A percentile compares a stretch with the other conserved stretches of the same genome.
These are phyloP conservation scores for Plagodis dolabraria DNA, from an alignment of 2,888 invertebrate species.

Conservation along the genomic window DNA sequence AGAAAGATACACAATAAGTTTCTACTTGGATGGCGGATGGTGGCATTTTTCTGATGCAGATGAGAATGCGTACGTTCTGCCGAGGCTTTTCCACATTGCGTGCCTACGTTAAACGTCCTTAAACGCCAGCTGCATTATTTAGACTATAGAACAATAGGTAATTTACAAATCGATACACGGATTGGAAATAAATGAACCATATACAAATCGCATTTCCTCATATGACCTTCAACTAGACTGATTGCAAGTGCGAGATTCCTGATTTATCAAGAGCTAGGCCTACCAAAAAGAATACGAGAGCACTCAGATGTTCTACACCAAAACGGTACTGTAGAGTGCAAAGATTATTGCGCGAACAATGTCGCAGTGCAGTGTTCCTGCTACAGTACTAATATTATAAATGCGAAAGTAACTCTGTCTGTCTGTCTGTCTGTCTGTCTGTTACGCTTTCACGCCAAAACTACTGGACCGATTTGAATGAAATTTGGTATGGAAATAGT, in stretches of 20 bases:
- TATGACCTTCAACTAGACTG: background rate
- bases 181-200: background rate
- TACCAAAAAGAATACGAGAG: too few species aligned
- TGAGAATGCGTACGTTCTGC: background rate
- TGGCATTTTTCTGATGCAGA: background rate
- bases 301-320: too few species aligned
- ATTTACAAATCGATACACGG: background rate
- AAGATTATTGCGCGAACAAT: too few species aligned
- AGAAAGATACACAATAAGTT: background rate
- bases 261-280: too few species aligned
- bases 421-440: too few species aligned
- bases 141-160: background rate
- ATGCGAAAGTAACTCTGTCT: too few species aligned
- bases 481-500: too few species aligned
- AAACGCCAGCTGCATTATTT: constrained; percentile 1
- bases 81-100: background rate
- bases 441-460: too few species aligned
- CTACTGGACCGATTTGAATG: too few species aligned
- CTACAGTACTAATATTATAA: too few species aligned
- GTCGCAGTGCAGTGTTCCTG: too few species aligned
- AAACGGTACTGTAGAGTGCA: too few species aligned
- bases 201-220: background rate
- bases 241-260: background rate
- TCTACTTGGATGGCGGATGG: background rate
- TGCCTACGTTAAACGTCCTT: background rate